These are phyloP conservation scores for Fulmarus glacialis DNA, from an alignment of 2,113 vertebrate species.

Conservation along the genomic window DNA sequence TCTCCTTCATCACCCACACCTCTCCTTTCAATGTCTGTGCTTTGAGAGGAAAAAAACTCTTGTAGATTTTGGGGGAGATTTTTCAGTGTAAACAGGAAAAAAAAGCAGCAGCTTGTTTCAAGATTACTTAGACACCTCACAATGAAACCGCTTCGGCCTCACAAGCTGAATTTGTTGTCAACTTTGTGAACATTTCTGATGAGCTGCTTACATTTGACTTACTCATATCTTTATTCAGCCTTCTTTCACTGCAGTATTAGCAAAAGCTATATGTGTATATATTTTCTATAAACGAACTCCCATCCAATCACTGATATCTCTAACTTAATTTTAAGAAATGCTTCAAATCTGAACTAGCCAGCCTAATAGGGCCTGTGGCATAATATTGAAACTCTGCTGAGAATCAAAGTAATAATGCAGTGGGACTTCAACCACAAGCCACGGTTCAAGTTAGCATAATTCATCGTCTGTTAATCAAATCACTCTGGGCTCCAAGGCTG, in stretches of 20 bases:
- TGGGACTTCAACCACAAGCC: not conserved
- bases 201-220: not conserved
- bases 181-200: not conserved
- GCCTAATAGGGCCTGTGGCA: not conserved
- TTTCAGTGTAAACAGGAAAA: not conserved
- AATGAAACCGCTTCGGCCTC: rapidly evolving
- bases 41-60: not conserved
- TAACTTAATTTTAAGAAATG: not conserved
- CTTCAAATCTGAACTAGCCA: not conserved
- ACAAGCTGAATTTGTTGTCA: not conserved
- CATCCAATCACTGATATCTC: not conserved
- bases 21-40: not conserved
- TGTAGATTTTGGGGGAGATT: not conserved
- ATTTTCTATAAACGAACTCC: not conserved
- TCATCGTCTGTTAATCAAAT: not conserved
- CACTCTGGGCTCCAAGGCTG: not conserved
- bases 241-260: not conserved
- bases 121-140: not conserved
- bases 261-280: rapidly evolving
- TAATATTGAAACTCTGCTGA: not conserved
- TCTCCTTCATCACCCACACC: not conserved
- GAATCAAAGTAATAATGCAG: not conserved
- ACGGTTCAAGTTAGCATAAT: not conserved
- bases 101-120: not conserved
- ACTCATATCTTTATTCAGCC: not conserved